Conservation (phyloP, 2,888 invertebrate genomes). For the Hirtodrosophila alboralis region DNA sequence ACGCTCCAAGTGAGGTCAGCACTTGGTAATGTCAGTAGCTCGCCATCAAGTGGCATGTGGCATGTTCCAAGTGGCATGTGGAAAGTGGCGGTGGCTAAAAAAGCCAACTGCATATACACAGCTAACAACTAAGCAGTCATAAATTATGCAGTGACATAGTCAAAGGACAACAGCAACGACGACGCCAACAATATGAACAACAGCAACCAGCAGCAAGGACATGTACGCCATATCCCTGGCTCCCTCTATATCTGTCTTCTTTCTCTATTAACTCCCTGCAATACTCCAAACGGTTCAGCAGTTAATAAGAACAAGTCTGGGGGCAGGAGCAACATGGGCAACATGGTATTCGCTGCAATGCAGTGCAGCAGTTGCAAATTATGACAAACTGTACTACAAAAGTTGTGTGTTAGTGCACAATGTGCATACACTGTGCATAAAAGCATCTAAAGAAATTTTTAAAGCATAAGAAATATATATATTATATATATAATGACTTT, state of each 20-base stretch:
- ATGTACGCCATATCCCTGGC: conserved; percentile 51
- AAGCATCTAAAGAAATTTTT: too few relatives aligned
- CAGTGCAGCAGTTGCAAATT: conserved; percentile 72
- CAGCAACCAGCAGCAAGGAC: conserved; percentile 40
- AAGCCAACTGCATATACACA: conserved; percentile 54
- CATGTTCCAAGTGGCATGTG: conserved; percentile 17
- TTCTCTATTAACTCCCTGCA: conserved; percentile 52
- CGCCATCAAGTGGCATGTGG: conserved; percentile 23
- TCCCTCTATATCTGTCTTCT: not conserved
- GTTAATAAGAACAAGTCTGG: conserved; percentile 70
- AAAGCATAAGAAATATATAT: not conserved
- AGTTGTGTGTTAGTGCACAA: conserved; percentile 21
- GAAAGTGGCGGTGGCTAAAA: conserved; percentile 46
- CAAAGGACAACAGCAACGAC: conserved; percentile 65
- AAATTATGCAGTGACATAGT: conserved; percentile 77
- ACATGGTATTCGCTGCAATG: conserved; percentile 32
- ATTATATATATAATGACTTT: conserved; percentile 9
- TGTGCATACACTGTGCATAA: conserved; percentile 10
- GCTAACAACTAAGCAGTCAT: conserved; percentile 70
- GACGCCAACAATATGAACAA: conserved; percentile 21
- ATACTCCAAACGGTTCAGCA: conserved; percentile 61
- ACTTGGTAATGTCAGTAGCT: conserved; percentile 33
- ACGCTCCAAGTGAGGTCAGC: conserved; percentile 34
- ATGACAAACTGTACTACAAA: conserved; percentile 64
- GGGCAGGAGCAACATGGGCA: conserved; percentile 7